Percentiles rank a stretch among this genome's conserved stretches.
These are phyloP conservation scores for Pristis pectinata DNA, from an alignment of 2,797 vertebrate genomes.

Conservation along the genomic window DNA sequence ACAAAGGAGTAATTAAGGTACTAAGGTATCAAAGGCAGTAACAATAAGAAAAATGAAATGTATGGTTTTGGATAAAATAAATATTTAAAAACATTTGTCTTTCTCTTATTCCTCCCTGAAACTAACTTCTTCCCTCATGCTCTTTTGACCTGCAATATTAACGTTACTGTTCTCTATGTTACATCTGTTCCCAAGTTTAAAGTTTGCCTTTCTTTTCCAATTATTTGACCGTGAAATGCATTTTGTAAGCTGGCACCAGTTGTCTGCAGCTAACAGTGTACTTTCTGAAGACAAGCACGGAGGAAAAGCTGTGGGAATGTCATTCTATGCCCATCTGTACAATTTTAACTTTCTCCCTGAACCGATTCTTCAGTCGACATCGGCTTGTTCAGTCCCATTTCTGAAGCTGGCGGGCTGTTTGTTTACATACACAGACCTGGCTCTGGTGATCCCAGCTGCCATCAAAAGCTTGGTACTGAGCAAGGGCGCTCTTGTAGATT, in stretches of 20 bases:
- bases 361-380: neutral
- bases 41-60: neutral
- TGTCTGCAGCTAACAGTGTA: neutral
- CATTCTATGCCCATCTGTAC: no score
- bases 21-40: neutral
- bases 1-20: neutral
- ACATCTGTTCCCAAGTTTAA: neutral
- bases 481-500: neutral
- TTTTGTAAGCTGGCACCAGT: neutral
- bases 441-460: neutral
- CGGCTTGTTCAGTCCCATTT: neutral
- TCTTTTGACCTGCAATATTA: neutral
- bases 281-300: neutral
- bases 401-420: neutral
- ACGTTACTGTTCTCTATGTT: neutral
- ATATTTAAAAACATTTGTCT: neutral
- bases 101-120: neutral
- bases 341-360: no score
- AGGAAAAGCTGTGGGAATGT: neutral
- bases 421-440: neutral
- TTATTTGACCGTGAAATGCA: neutral
- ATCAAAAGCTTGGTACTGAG: neutral
- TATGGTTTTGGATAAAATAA: neutral
- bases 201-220: neutral
- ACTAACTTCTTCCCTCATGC: neutral